Percentiles rank a stretch among this genome's conserved stretches.
Evolutionary conservation across 2,113 vertebrate species (phyloP).

Genomic region (Sceloporus tristichus): DNA sequence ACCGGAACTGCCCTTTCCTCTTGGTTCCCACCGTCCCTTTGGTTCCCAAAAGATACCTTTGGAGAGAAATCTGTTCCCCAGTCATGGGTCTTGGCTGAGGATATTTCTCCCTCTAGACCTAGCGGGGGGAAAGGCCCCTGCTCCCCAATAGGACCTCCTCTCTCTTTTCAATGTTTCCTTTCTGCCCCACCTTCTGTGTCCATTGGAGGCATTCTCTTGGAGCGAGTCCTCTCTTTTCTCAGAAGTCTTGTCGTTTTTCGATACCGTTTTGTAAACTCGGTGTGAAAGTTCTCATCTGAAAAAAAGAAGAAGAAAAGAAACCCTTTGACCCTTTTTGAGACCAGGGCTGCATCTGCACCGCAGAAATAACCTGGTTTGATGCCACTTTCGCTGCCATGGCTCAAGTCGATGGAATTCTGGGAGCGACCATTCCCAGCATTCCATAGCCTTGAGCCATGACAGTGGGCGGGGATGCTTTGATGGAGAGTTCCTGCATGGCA

Average conservation of each 20-base stretch:
- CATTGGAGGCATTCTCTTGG: neutral
- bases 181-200: constrained; percentile 4
- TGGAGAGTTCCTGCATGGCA: too few species aligned
- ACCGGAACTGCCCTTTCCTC: neutral
- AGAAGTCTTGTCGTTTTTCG: neutral
- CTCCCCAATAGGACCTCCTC: rapidly evolving
- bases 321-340: neutral
- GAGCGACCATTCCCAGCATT: too few species aligned
- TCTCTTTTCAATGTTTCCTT: neutral
- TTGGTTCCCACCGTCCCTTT: neutral
- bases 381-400: too few species aligned
- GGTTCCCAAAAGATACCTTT: neutral
- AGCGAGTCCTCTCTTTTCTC: neutral
- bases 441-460: too few species aligned
- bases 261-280: neutral
- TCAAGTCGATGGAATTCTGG: neutral
- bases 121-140: neutral
- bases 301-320: neutral
- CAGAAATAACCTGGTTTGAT: neutral
- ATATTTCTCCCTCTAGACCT: neutral
- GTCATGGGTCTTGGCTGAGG: neutral
- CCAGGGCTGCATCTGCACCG: neutral
- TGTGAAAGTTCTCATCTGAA: neutral
- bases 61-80: neutral
- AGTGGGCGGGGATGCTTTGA: too few species aligned